Percentiles rank a stretch among this genome's conserved stretches.
phyloP scores from a whole-genome alignment of 2,797 vertebrate genomes.

The Tolypeutes matacus region DNA sequence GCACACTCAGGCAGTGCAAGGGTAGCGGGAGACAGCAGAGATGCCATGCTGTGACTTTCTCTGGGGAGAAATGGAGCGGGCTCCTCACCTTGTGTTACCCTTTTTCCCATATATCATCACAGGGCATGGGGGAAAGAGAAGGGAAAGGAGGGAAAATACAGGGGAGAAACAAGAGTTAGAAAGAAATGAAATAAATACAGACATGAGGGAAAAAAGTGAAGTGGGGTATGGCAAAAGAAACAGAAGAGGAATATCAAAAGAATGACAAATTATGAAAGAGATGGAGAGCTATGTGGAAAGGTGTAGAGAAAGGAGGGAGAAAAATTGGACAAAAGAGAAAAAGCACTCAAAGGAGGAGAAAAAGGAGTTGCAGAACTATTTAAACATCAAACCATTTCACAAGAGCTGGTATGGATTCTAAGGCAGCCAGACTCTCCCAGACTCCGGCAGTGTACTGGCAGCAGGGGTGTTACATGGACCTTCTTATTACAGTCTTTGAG shows the following conservation, averaged over 20 bases:
- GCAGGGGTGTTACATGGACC: not conserved
- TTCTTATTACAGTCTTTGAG: slow-evolving; percentile 49
- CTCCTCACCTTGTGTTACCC: not conserved
- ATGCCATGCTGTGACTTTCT: not conserved
- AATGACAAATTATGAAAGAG: not conserved
- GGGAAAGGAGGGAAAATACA: not conserved
- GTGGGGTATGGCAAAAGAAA: not conserved
- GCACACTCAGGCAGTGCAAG: not conserved
- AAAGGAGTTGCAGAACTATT: not conserved
- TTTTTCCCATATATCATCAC: not conserved
- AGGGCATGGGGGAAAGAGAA: not conserved
- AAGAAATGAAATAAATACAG: not conserved
- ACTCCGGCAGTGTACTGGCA: not conserved
- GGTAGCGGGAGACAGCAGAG: not conserved
- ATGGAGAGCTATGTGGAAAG: not conserved
- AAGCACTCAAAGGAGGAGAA: not conserved
- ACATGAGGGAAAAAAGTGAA: not conserved
- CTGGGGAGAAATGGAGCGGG: not conserved
- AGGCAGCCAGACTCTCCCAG: not conserved
- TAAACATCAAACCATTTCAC: not conserved
- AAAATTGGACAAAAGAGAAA: not conserved
- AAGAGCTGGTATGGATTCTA: not conserved
- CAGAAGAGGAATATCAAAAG: not conserved
- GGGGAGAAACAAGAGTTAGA: not conserved
- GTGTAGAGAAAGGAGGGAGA: not conserved